Percentiles rank a stretch among this genome's conserved stretches.
Evolutionary conservation across 2,797 vertebrate genomes (phyloP).

Genomic region (Myiotriccus ornatus): DNA sequence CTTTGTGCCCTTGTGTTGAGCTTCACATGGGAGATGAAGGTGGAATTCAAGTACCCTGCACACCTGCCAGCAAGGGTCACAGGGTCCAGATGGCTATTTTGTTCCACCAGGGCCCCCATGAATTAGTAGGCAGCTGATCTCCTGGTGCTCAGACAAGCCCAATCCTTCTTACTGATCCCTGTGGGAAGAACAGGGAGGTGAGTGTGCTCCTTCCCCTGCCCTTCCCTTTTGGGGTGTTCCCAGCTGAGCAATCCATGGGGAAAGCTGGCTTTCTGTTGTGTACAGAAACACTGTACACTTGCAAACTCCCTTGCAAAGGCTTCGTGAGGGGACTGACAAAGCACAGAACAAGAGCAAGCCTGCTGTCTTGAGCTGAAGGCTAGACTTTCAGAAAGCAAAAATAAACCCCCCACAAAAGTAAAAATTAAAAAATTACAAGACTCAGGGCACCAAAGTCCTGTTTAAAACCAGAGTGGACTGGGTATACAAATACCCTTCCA

Average conservation of each 20-base stretch:
- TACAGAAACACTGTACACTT: background rate
- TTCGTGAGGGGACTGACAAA: fast-evolving
- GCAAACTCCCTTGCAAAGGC: background rate
- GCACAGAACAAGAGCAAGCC: background rate
- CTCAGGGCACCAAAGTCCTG: background rate
- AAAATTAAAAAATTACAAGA: background rate
- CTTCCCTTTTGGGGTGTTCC: background rate
- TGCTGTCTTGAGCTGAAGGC: background rate
- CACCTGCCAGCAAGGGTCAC: background rate
- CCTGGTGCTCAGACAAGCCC: background rate
- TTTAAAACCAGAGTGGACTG: background rate
- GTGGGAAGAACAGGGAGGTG: background rate
- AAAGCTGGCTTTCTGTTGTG: background rate
- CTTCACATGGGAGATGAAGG: background rate
- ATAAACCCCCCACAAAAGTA: background rate
- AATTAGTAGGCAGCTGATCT: background rate
- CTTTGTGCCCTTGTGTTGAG: background rate
- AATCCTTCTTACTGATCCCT: background rate
- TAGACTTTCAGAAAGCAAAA: background rate
- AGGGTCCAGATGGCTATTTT: background rate
- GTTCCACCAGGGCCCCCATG: background rate
- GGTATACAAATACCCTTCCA: background rate
- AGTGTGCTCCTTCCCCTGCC: background rate
- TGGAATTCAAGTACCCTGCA: background rate
- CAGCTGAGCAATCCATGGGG: fast-evolving